A percentile compares a stretch with the other conserved stretches of the same genome.
These are phyloP conservation scores for Apotomis capreana DNA, from an alignment of 2,888 invertebrate species.

Conservation along the genomic window DNA sequence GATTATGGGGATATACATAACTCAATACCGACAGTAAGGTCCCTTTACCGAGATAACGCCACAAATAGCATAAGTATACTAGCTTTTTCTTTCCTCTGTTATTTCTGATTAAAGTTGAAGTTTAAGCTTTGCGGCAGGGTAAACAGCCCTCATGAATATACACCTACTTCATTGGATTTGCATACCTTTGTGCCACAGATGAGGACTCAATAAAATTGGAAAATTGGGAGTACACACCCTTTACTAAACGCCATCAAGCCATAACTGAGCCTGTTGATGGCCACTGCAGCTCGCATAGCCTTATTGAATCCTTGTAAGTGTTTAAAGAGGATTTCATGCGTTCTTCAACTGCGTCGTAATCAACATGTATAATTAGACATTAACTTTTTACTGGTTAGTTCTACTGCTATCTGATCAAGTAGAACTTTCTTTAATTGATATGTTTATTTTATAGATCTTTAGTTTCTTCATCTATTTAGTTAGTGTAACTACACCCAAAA, in stretches of 20 bases:
- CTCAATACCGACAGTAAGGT: too few species aligned
- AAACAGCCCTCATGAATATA: too few species aligned
- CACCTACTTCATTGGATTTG: not conserved
- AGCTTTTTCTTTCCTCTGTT: not conserved
- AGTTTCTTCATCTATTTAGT: too few species aligned
- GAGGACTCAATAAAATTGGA: not conserved
- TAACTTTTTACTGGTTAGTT: too few species aligned
- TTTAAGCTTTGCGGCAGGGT: too few species aligned
- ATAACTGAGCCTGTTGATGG: constrained; percentile 6
- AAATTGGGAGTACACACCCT: not conserved
- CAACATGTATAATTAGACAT: not conserved
- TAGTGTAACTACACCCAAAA: too few species aligned
- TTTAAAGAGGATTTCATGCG: constrained; percentile 12
- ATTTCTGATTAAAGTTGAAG: too few species aligned
- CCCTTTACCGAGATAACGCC: too few species aligned
- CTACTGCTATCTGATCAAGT: too few species aligned
- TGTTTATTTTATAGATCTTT: too few species aligned
- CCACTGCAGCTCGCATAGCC: not conserved
- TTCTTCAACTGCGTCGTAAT: not conserved
- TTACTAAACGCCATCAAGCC: constrained; percentile 11
- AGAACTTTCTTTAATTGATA: too few species aligned
- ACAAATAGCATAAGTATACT: constrained; percentile 19
- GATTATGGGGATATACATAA: too few species aligned
- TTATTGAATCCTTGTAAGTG: constrained; percentile 23
- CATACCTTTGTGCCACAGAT: not conserved